Conservation (phyloP, 2,888 invertebrate species). For the Silvanus unidentatus region DNA sequence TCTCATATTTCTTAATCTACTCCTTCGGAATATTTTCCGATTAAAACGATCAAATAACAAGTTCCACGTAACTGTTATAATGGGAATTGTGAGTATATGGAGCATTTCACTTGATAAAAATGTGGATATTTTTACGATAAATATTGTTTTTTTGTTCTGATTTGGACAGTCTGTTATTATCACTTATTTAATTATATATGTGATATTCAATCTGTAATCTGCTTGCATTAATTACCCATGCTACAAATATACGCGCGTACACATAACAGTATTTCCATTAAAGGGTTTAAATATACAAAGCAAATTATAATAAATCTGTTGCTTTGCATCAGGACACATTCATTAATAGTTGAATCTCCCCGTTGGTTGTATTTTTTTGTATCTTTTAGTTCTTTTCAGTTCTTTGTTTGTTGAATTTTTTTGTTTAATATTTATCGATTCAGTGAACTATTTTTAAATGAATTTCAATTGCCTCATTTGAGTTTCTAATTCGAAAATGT, state of each 20-base stretch:
- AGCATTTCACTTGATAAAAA: too few relatives aligned
- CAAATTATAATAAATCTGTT: constrained; percentile 13
- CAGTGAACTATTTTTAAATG: too few relatives aligned
- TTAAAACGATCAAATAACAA: not conserved
- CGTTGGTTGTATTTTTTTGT: too few relatives aligned
- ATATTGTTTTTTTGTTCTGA: too few relatives aligned
- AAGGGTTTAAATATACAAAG: constrained; percentile 26
- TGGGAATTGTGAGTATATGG: too few relatives aligned
- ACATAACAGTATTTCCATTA: constrained; percentile 25
- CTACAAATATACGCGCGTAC: constrained; percentile 25
- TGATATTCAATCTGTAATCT: constrained; percentile 22
- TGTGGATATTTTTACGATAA: not conserved
- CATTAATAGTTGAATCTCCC: too few relatives aligned
- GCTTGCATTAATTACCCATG: constrained; percentile 30
- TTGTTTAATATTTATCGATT: too few relatives aligned
- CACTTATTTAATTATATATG: not conserved
- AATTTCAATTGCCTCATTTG: too few relatives aligned
- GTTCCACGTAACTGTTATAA: too few relatives aligned
- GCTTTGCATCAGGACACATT: constrained; percentile 14
- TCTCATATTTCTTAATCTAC: not conserved
- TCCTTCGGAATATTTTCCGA: not conserved
- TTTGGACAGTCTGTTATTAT: not conserved
- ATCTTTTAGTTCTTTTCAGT: too few relatives aligned
- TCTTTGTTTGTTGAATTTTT: too few relatives aligned
- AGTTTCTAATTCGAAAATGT: too few relatives aligned